phyloP scores from a whole-genome alignment of 2,797 vertebrate genomes.

The Poecilia wingei region DNA sequence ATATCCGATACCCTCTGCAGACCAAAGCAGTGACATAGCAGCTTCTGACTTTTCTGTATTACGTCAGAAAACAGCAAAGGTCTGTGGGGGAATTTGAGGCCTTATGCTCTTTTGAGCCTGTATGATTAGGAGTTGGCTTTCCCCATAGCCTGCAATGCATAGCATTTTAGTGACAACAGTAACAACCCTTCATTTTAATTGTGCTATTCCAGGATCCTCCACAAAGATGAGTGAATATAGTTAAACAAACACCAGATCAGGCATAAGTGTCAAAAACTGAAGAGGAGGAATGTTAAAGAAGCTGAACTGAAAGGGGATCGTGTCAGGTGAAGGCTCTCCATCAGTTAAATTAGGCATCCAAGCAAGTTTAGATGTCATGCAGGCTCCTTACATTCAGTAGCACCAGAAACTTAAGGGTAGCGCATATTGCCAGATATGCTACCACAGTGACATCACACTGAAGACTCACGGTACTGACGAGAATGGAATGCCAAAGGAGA shows the following conservation, averaged over 20 bases:
- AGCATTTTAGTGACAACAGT: constrained; percentile 74
- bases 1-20: constrained; percentile 81
- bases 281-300: constrained; percentile 61
- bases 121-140: constrained; percentile 78
- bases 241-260: constrained; percentile 28
- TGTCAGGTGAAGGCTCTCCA: constrained; percentile 13
- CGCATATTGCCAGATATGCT: constrained; percentile 40
- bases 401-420: constrained; percentile 62
- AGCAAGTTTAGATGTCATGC: constrained; percentile 17
- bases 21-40: constrained; percentile 82
- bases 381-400: constrained; percentile 51
- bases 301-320: constrained; percentile 14
- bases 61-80: constrained; percentile 86
- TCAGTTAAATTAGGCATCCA: constrained; percentile 27
- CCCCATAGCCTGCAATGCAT: constrained; percentile 83
- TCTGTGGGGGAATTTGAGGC: constrained; percentile 73
- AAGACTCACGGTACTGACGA: constrained; percentile 30
- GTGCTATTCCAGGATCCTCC: constrained; percentile 82
- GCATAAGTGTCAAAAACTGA: constrained; percentile 27
- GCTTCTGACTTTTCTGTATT: constrained; percentile 88
- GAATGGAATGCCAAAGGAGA: constrained; percentile 53
- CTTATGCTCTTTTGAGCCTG: constrained; percentile 53
- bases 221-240: constrained; percentile 59
- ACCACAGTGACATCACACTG: constrained; percentile 31
- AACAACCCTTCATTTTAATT: constrained; percentile 57